These are phyloP conservation scores for Stichopus horrens DNA, from an alignment of 53 echinoderm and acorn worm genomes.

Conservation along the genomic window DNA sequence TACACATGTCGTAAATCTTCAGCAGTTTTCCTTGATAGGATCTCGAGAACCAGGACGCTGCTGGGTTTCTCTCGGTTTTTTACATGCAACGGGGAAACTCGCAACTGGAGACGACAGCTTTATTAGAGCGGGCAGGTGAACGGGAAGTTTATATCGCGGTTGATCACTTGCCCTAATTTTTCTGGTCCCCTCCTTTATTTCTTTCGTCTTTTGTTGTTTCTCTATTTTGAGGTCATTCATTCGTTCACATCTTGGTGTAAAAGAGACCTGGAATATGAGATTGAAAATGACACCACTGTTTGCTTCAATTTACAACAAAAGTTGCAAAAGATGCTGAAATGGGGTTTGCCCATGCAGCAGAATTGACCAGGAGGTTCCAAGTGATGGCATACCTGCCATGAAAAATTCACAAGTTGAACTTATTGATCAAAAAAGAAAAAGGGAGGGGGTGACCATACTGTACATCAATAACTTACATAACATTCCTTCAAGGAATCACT, in stretches of 20 bases:
- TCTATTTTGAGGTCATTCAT: background rate
- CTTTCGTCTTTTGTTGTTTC: too few species aligned
- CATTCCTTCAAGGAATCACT: too few species aligned
- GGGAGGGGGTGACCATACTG: too few species aligned
- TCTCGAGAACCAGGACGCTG: background rate
- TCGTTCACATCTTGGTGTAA: background rate
- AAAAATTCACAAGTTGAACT: too few species aligned
- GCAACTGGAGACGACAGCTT: background rate
- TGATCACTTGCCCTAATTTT: conserved; percentile 9
- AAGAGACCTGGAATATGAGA: background rate
- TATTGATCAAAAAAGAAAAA: too few species aligned
- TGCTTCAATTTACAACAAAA: background rate
- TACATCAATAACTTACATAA: too few species aligned
- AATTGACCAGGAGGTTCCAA: too few species aligned
- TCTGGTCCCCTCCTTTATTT: too few species aligned
- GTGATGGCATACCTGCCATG: too few species aligned
- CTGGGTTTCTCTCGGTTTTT: background rate
- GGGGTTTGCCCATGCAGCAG: too few species aligned
- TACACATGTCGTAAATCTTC: too few species aligned
- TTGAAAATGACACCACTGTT: background rate
- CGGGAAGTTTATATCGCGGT: background rate
- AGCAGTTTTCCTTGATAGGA: too few species aligned
- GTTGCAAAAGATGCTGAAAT: background rate
- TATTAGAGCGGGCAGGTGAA: conserved; percentile 24
- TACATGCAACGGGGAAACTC: background rate